Conservation (phyloP, 2,797 vertebrate genomes). For the Heliangelus exortis region DNA sequence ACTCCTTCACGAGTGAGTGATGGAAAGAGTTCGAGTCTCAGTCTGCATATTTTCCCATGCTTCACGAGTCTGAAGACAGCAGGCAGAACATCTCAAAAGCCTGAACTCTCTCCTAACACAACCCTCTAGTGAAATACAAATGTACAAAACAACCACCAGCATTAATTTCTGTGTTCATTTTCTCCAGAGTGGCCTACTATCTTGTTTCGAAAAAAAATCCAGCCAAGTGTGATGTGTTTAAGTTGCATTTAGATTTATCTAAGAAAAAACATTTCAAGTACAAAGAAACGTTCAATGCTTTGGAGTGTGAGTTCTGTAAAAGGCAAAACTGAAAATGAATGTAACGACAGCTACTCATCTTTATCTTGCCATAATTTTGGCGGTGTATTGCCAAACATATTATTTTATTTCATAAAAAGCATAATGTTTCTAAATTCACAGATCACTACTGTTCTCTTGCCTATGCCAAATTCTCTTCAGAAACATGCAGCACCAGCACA, state of each 20-base stretch:
- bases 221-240: neutral
- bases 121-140: neutral
- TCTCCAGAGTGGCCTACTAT: neutral
- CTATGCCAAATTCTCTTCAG: neutral
- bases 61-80: neutral
- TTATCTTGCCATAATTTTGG: neutral
- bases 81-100: neutral
- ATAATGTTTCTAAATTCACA: neutral
- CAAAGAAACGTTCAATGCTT: neutral
- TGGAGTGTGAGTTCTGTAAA: neutral
- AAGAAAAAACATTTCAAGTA: neutral
- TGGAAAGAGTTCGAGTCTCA: neutral
- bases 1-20: neutral
- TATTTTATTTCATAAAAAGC: neutral
- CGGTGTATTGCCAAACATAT: neutral
- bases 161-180: neutral
- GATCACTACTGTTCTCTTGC: neutral
- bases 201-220: neutral
- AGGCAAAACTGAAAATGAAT: neutral
- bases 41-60: neutral
- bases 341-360: neutral
- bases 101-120: neutral
- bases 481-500: neutral
- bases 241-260: neutral
- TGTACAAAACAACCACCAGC: neutral